A percentile compares a stretch with the other conserved stretches of the same genome.
Evolutionary conservation across 2,797 vertebrate genomes (phyloP).

Genomic region (Merluccius polli): DNA sequence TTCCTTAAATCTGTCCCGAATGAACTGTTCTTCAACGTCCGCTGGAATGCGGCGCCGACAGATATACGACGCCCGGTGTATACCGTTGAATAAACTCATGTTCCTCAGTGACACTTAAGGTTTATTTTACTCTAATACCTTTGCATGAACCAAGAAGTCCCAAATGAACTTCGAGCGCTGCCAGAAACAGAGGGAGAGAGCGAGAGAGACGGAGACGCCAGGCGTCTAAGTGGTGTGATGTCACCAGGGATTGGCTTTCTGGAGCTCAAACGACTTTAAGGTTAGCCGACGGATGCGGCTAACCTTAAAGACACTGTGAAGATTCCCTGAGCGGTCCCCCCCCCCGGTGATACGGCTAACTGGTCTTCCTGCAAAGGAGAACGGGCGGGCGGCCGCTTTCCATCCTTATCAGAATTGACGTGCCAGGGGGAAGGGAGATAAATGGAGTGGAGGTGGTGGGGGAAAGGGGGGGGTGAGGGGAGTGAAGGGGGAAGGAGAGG

Average conservation of each 20-base stretch:
- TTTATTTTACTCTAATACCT: constrained; percentile 58
- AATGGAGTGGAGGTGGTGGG: neutral
- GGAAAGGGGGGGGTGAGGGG: neutral
- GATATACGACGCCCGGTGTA: constrained; percentile 48
- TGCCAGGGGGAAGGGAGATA: neutral
- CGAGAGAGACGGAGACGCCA: constrained; percentile 20
- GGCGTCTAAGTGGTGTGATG: constrained; percentile 7
- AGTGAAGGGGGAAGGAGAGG: too few species aligned
- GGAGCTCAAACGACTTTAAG: constrained; percentile 31
- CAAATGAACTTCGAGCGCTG: too few species aligned
- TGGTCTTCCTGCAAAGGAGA: neutral
- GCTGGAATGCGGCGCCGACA: constrained; percentile 43
- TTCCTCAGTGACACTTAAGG: constrained; percentile 48
- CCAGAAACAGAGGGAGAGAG: too few species aligned
- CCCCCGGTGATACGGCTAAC: neutral
- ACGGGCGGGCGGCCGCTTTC: neutral
- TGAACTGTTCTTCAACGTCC: constrained; percentile 28
- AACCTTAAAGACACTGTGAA: constrained; percentile 18
- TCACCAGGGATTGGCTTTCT: constrained; percentile 28
- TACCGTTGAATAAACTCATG: constrained; percentile 56
- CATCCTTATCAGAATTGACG: too few species aligned
- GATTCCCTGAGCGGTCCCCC: neutral
- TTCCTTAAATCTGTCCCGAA: constrained; percentile 29
- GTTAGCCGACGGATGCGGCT: constrained; percentile 32
- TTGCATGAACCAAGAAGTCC: constrained; percentile 13